Evolutionary conservation across 2,113 vertebrate species (phyloP).

Genomic region (Phaethornis superciliosus): DNA sequence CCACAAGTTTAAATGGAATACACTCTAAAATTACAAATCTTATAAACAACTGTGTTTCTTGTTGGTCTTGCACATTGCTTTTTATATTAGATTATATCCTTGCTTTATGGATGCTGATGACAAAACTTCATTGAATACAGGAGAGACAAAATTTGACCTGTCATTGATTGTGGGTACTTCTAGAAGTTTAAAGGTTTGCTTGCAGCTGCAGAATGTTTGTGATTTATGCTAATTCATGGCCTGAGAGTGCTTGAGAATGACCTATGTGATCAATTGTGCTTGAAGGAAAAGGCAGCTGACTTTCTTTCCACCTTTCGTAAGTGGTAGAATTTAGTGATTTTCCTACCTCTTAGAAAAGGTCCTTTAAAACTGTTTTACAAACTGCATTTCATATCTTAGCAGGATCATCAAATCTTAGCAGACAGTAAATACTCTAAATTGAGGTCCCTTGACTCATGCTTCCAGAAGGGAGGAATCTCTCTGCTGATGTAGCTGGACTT

Average conservation of each 20-base stretch:
- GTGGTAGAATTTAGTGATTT: neutral
- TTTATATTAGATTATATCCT: neutral
- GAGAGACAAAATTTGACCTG: neutral
- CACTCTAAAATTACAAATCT: neutral
- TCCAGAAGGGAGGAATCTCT: neutral
- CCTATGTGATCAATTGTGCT: neutral
- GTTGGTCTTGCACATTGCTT: neutral
- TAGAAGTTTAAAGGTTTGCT: neutral
- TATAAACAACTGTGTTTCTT: neutral
- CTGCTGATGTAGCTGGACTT: neutral
- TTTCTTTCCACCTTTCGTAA: neutral
- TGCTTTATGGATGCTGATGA: neutral
- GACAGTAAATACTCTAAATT: neutral
- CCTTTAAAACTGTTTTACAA: neutral
- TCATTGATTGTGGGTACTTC: neutral
- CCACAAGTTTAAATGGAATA: neutral
- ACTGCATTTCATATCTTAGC: neutral
- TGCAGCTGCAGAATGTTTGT: neutral
- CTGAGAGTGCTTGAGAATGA: neutral
- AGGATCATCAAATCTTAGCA: neutral
- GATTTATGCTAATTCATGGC: neutral
- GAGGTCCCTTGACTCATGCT: neutral
- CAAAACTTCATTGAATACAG: neutral
- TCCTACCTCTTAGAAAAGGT: neutral
- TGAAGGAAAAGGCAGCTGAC: neutral